Evolutionary conservation across 1,140 invertebrate genomes (phyloP).

Genomic region (Ceratina australensis): DNA sequence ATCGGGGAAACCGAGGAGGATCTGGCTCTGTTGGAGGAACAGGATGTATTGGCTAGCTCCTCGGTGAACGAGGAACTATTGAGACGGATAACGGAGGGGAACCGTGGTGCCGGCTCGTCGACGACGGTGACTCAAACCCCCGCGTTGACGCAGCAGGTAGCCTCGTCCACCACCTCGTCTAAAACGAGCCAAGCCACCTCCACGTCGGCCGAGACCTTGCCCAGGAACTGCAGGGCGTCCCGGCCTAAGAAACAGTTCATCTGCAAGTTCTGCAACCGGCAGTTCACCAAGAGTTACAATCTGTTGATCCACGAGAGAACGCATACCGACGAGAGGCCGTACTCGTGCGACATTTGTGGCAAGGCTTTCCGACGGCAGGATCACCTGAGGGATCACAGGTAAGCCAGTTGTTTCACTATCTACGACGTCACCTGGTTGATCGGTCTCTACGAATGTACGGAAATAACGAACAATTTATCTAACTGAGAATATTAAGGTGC

Average conservation of each 20-base stretch:
- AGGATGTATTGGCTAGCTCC: constrained; percentile 68
- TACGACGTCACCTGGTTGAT: not conserved
- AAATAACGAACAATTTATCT: too few species aligned
- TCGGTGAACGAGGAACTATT: constrained; percentile 73
- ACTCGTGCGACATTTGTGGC: constrained; percentile 97
- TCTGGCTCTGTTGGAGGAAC: constrained; percentile 75
- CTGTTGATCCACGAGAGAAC: constrained; percentile 98
- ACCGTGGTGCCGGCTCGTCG: constrained; percentile 8
- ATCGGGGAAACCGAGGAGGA: constrained; percentile 80
- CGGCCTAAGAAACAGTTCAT: constrained; percentile 86
- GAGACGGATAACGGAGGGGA: constrained; percentile 70
- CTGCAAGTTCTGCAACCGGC: constrained; percentile 97
- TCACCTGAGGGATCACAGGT: constrained; percentile 95
- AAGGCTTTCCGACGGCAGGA: constrained; percentile 95
- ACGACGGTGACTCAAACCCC: too few species aligned
- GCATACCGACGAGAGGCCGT: constrained; percentile 98
- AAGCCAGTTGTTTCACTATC: constrained; percentile 38
- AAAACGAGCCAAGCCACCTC: constrained; percentile 71
- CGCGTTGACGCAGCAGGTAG: constrained; percentile 31
- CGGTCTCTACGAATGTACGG: too few species aligned
- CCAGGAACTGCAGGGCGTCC: constrained; percentile 77
- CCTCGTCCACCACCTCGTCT: constrained; percentile 46
- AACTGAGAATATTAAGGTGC: too few species aligned
- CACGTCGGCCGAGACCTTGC: constrained; percentile 68
- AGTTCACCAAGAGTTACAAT: constrained; percentile 99